Conservation (phyloP, 2,888 invertebrate genomes). For the Agonopterix arenella region DNA sequence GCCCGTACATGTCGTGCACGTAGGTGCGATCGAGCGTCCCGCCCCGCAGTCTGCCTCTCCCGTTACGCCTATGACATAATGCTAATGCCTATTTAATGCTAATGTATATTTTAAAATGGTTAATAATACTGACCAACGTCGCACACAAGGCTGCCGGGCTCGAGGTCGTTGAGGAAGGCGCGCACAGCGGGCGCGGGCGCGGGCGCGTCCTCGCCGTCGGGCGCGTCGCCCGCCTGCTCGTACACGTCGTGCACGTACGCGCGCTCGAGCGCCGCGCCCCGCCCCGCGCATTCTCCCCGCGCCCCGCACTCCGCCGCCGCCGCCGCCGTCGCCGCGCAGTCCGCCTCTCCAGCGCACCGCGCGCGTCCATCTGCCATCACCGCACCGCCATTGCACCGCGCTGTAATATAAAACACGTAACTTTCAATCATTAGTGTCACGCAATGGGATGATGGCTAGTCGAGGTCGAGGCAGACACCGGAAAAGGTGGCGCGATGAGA, state of each 20-base stretch:
- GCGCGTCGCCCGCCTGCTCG: constrained; percentile 88
- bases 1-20: constrained; percentile 97
- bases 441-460: too few relatives aligned
- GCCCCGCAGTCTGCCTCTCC: constrained; percentile 54
- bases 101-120: too few relatives aligned
- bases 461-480: too few relatives aligned
- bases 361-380: constrained; percentile 69
- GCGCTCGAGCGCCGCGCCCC: constrained; percentile 62
- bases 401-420: constrained; percentile 29
- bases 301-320: constrained; percentile 33
- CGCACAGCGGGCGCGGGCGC: constrained; percentile 82
- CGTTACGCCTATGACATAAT: constrained; percentile 16
- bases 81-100: background rate
- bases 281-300: constrained; percentile 46
- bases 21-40: constrained; percentile 81
- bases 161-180: constrained; percentile 90
- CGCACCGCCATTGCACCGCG: constrained; percentile 59
- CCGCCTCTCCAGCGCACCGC: constrained; percentile 45
- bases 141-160: constrained; percentile 94
- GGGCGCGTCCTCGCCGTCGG: constrained; percentile 46
- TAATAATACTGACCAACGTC: constrained; percentile 90
- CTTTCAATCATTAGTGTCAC: too few relatives aligned
- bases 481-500: too few relatives aligned
- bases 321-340: constrained; percentile 33
- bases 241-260: constrained; percentile 97